phyloP scores from a whole-genome alignment of 1,140 invertebrate species.

The Scaptomyza pallida region DNA sequence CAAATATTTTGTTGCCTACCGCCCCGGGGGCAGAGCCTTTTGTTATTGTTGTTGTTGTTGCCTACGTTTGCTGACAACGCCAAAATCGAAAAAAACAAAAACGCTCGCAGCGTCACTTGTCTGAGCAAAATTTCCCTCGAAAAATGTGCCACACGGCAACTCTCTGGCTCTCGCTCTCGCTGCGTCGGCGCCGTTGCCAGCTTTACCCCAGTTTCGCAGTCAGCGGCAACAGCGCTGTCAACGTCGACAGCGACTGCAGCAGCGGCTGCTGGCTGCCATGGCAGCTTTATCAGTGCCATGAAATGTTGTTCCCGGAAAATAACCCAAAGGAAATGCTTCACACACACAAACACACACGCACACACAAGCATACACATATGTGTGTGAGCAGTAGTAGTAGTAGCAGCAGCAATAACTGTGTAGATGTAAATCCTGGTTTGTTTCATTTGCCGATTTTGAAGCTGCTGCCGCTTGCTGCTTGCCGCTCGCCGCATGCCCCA shows the following conservation, averaged over 20 bases:
- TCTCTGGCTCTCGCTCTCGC: conserved; percentile 3
- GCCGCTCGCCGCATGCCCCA: background rate
- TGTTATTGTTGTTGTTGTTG: conserved; percentile 40
- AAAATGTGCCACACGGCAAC: conserved; percentile 11
- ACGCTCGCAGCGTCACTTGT: conserved; percentile 46
- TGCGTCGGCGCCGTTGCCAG: conserved; percentile 48
- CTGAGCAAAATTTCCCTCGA: conserved; percentile 45
- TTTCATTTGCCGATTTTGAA: conserved; percentile 81
- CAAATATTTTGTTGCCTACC: conserved; percentile 75
- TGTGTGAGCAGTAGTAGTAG: conserved; percentile 39
- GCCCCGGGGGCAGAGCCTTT: conserved; percentile 53
- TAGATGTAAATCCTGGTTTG: conserved; percentile 82
- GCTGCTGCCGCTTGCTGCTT: conserved; percentile 25
- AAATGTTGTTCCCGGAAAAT: conserved; percentile 82
- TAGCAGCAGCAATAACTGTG: conserved; percentile 72
- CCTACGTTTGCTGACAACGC: conserved; percentile 50
- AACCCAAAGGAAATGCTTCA: conserved; percentile 79
- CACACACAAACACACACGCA: conserved; percentile 43
- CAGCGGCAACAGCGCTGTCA: conserved; percentile 23
- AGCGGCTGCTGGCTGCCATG: conserved; percentile 75
- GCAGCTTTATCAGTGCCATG: conserved; percentile 83
- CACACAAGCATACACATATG: no score
- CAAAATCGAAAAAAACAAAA: conserved; percentile 35
- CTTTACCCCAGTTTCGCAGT: conserved; percentile 55
- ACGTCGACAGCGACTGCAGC: conserved; percentile 28